Conservation (phyloP, 1,140 invertebrate genomes). For the Pemphigus obesinymphae region DNA sequence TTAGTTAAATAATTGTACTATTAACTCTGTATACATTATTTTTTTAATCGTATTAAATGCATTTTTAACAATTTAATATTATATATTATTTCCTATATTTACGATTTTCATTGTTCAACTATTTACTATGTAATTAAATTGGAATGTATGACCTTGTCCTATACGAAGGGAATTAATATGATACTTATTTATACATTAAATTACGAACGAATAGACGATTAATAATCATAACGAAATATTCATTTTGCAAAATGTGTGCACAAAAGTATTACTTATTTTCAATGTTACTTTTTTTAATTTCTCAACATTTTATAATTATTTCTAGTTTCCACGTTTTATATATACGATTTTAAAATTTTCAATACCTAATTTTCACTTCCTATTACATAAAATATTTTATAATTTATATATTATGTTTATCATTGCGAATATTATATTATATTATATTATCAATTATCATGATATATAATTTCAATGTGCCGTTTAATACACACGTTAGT, state of each 20-base stretch:
- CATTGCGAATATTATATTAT: too few relatives aligned
- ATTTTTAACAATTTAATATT: background rate
- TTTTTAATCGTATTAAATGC: background rate
- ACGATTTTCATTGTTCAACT: background rate
- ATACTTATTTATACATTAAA: background rate
- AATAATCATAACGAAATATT: too few relatives aligned
- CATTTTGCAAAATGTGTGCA: background rate
- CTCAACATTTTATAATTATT: background rate
- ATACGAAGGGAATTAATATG: background rate
- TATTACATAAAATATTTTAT: background rate
- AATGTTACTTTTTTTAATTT: background rate
- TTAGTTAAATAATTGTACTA: too few relatives aligned
- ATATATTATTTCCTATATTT: background rate
- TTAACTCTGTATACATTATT: background rate
- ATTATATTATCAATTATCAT: too few relatives aligned
- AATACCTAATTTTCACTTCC: background rate
- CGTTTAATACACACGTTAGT: too few relatives aligned
- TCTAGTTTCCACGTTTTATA: background rate
- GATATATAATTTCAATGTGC: too few relatives aligned
- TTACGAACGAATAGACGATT: background rate
- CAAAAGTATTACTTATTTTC: background rate
- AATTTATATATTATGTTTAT: background rate
- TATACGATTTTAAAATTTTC: background rate
- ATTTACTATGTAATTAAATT: background rate
- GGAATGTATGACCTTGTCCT: background rate